Conservation (phyloP, 2,797 vertebrate species). For the Chaetophractus vellerosus region DNA sequence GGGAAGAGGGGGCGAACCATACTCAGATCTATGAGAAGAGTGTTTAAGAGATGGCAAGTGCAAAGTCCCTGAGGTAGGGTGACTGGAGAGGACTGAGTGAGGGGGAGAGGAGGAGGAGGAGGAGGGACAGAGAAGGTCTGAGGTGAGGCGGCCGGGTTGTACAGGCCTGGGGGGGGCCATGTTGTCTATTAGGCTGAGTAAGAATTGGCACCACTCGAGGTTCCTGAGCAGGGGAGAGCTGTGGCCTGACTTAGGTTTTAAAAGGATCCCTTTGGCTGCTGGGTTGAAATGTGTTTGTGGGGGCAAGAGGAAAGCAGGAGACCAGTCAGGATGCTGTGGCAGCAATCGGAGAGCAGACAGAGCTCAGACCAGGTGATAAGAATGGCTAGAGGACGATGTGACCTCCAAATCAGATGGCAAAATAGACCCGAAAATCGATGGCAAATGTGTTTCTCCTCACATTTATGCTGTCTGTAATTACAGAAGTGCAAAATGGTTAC, state of each 20-base stretch:
- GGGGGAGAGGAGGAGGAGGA: neutral
- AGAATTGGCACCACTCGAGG: neutral
- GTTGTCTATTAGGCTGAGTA: neutral
- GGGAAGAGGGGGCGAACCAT: neutral
- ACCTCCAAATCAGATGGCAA: neutral
- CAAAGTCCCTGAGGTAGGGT: neutral
- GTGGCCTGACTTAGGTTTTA: neutral
- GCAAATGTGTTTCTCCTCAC: neutral
- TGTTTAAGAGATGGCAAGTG: neutral
- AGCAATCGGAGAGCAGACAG: neutral
- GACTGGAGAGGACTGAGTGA: neutral
- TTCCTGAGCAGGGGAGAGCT: neutral
- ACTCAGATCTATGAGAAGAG: neutral
- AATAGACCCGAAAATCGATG: neutral
- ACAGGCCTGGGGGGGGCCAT: neutral
- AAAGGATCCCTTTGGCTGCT: neutral
- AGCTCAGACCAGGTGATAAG: accelerated
- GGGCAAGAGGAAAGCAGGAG: too few species aligned
- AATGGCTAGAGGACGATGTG: accelerated
- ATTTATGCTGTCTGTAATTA: constrained; percentile 40
- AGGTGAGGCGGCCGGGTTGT: neutral
- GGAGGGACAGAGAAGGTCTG: too few species aligned
- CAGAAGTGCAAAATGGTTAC: constrained; percentile 13
- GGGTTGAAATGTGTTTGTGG: neutral
- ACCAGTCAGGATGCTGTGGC: neutral